A percentile compares a stretch with the other conserved stretches of the same genome.
phyloP scores from a whole-genome alignment of 1,140 invertebrate species.

The Drosophila seguyi region DNA sequence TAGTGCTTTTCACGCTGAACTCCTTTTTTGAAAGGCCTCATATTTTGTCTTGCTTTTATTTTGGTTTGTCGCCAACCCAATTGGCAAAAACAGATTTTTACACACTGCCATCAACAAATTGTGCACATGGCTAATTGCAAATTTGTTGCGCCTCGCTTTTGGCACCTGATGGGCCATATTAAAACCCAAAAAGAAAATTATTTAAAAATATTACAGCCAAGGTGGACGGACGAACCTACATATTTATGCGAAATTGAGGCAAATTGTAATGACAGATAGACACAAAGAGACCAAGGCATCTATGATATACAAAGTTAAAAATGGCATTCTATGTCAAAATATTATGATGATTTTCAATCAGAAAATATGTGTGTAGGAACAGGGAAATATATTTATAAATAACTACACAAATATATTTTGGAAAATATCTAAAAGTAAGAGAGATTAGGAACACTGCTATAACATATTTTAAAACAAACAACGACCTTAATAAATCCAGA shows the following conservation, averaged over 20 bases:
- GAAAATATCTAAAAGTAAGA: neutral
- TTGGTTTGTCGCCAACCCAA: slow-evolving; percentile 40
- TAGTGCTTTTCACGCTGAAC: slow-evolving; percentile 1
- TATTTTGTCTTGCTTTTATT: neutral
- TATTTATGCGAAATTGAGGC: slow-evolving; percentile 65
- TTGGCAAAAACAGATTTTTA: slow-evolving; percentile 44
- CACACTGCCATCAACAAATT: slow-evolving; percentile 55
- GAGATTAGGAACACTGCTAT: neutral
- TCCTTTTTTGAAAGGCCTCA: slow-evolving; percentile 9
- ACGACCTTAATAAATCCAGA: slow-evolving; percentile 15
- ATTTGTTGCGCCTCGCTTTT: slow-evolving; percentile 78
- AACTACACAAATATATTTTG: neutral
- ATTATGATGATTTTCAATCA: neutral
- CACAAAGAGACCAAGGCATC: slow-evolving; percentile 59
- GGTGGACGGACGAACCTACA: slow-evolving; percentile 17
- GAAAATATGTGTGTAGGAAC: neutral
- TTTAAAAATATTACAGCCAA: slow-evolving; percentile 31
- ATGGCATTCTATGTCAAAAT: slow-evolving; percentile 7
- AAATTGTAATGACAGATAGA: slow-evolving; percentile 75
- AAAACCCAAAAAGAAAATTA: slow-evolving; percentile 44
- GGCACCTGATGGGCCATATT: slow-evolving; percentile 80
- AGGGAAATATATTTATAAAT: neutral
- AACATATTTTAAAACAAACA: neutral
- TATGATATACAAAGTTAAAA: slow-evolving; percentile 5
- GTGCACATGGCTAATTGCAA: slow-evolving; percentile 75